These are phyloP conservation scores for Opisthocomus hoazin DNA, from an alignment of 2,113 vertebrate species.

Conservation along the genomic window DNA sequence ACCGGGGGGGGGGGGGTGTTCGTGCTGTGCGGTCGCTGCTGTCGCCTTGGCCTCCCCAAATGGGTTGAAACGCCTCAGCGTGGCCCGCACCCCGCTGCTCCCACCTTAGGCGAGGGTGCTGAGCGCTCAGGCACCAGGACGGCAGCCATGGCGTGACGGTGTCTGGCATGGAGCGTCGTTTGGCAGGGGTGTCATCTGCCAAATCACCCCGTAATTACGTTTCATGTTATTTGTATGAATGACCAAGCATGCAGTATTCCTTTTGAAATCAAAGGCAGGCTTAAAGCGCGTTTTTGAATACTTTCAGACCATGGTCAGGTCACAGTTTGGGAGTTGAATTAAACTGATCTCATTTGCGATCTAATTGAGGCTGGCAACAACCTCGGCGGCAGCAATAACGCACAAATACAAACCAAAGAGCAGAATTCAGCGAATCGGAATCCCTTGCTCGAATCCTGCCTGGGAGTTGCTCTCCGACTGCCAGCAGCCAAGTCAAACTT, in stretches of 20 bases:
- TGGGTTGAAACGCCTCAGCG: slow-evolving; percentile 10
- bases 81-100: neutral
- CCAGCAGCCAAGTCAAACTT: slow-evolving; percentile 74
- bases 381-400: slow-evolving; percentile 75
- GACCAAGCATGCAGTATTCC: slow-evolving; percentile 78
- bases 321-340: slow-evolving; percentile 77
- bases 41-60: slow-evolving; percentile 1
- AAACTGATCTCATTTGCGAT: slow-evolving; percentile 81
- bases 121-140: slow-evolving; percentile 34
- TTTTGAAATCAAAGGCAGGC: slow-evolving; percentile 77
- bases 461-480: slow-evolving; percentile 68
- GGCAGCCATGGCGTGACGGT: slow-evolving; percentile 50
- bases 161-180: slow-evolving; percentile 71
- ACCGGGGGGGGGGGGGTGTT: slow-evolving; percentile 62
- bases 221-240: slow-evolving; percentile 83
- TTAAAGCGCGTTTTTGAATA: slow-evolving; percentile 76
- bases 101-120: slow-evolving; percentile 40
- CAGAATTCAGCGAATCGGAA: slow-evolving; percentile 77
- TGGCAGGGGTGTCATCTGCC: slow-evolving; percentile 76
- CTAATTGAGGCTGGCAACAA: slow-evolving; percentile 80
- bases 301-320: slow-evolving; percentile 77
- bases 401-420: slow-evolving; percentile 76
- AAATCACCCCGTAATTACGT: slow-evolving; percentile 83
- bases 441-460: slow-evolving; percentile 74
- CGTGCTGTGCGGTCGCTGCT: neutral